Evolutionary conservation across 2,888 invertebrate genomes (phyloP).

Genomic region (Notocelia uddmanniana): DNA sequence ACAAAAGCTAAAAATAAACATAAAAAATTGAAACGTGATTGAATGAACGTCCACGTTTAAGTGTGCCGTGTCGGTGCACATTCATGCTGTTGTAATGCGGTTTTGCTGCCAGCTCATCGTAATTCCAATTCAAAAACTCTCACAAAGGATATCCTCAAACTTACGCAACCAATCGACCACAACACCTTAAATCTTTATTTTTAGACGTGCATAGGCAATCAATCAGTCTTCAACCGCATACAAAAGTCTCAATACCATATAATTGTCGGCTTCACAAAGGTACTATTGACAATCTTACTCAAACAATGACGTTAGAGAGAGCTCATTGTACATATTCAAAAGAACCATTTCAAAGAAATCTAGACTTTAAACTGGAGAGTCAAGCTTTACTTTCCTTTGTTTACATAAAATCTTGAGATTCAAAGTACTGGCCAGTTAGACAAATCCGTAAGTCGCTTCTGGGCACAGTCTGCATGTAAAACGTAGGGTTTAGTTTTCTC

Average conservation of each 20-base stretch:
- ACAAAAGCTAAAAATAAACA: too few species aligned
- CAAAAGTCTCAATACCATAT: conserved; percentile 40
- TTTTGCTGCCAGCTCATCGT: conserved; percentile 3
- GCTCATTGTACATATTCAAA: conserved; percentile 66
- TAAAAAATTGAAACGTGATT: background rate
- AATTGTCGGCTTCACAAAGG: conserved; percentile 48
- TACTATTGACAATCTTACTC: conserved; percentile 57
- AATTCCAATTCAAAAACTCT: background rate
- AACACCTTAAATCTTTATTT: conserved; percentile 5
- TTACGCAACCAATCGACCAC: conserved; percentile 23
- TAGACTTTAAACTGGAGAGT: conserved; percentile 2
- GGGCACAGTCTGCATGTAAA: conserved; percentile 64
- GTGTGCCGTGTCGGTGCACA: background rate
- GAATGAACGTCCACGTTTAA: background rate
- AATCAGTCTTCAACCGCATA: conserved; percentile 39
- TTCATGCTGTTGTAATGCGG: conserved; percentile 4
- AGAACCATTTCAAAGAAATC: conserved; percentile 29
- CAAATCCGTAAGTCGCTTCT: conserved; percentile 51
- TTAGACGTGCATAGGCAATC: conserved; percentile 30
- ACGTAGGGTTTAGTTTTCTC: conserved; percentile 47
- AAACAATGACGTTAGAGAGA: conserved; percentile 72
- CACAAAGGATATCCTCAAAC: conserved; percentile 3
- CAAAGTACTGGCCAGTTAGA: conserved; percentile 31
- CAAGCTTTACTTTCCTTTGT: conserved; percentile 7
- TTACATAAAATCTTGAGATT: conserved; percentile 22